phyloP scores from a whole-genome alignment of 1,140 invertebrate genomes.

The Pseudachorutes palmiensis region DNA sequence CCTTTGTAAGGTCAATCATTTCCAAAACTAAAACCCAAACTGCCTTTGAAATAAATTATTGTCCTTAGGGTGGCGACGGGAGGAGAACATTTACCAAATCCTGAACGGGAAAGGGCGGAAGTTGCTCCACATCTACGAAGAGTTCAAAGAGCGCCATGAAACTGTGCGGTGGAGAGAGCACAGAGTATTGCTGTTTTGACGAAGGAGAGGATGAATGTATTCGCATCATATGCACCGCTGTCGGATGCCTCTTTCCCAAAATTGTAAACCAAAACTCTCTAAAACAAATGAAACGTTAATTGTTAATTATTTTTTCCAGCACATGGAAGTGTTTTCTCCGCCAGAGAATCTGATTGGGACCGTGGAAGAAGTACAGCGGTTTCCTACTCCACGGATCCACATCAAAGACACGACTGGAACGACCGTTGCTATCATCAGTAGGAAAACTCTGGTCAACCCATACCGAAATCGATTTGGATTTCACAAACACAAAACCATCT shows the following conservation, averaged over 20 bases:
- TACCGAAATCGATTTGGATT: neutral
- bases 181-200: neutral
- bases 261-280: neutral
- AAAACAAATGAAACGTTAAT: neutral
- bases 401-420: neutral
- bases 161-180: neutral
- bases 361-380: neutral
- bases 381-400: neutral
- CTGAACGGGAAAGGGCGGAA: neutral
- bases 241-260: neutral
- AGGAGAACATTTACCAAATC: constrained; percentile 2
- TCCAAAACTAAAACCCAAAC: neutral
- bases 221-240: neutral
- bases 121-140: neutral
- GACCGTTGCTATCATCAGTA: neutral
- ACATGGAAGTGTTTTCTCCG: neutral
- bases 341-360: neutral
- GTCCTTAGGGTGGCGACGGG: neutral
- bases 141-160: neutral
- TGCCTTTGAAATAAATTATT: neutral
- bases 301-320: neutral
- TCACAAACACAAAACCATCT: neutral
- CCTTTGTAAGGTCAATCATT: neutral
- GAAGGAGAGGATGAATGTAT: neutral
- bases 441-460: neutral